Base-by-base conservation (phyloP, 2,113 vertebrate genomes). In the Amphiprion ocellaris region DNA sequence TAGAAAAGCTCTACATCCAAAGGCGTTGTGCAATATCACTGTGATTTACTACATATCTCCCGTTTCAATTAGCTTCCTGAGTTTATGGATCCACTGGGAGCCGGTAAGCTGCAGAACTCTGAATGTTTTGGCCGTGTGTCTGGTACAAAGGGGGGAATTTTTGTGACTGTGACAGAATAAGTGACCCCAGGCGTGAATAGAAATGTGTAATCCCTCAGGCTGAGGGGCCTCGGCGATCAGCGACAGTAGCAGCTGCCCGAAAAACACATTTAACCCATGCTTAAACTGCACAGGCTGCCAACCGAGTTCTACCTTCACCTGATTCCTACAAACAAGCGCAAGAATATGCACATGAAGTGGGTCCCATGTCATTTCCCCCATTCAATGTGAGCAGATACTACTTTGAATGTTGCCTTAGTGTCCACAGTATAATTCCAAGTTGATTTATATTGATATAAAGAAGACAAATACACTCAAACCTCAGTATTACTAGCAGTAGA, bases 101-200 rank as follows among this genome's bases (percentile, higher is more conserved):
- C 21, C 54, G 54, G 61, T 59, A 53, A n/a, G 24, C 39, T 37
- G 47, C 55, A 58, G 52, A 49, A 46, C 17, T 64, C 30, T 50
- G 30, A 58, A 61, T 77, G 73, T 66, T 21, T 62, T 55, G 39
- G 53, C 26, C 66, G n/a, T 59, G 60, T 59, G 63, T 19, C 37
- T 12, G 26, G 41, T 53, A 50, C 21, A 55, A 15, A 53, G 7
- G 12, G 56, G 52, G 46, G 33, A 21, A 28, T 44, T 37, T 55
- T 76, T 53, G 58, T 71, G 62, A 52, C 83, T 69, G 33, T 58
- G 80, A 80, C 69, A 84, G 61, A 82, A 86, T 71, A 89, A 85
- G 64, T 79, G 79, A 89, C 86, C 84, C 53, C 62, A 83, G 85
- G 85, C 82, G 70, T 87, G 88, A 89, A 83, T 79, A 81, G 64